A percentile compares a stretch with the other conserved stretches of the same genome.
These are phyloP conservation scores for Nothocercus julius DNA, from an alignment of 2,113 vertebrate species.

Conservation along the genomic window DNA sequence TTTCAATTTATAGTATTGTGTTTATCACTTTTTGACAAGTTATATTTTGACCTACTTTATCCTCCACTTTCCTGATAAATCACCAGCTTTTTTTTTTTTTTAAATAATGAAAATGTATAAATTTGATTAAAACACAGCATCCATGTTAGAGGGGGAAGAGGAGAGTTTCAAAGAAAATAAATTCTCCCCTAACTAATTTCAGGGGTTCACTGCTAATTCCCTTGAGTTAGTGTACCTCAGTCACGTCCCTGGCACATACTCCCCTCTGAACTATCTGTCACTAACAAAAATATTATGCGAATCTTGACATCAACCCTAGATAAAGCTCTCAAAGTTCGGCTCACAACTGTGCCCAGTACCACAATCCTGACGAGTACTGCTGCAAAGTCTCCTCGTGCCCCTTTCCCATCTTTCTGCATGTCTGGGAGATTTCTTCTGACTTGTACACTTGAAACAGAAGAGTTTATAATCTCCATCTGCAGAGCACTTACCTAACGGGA, in stretches of 20 bases:
- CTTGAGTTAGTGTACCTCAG: not conserved
- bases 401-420: not conserved
- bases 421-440: not conserved
- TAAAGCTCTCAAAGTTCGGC: too few species aligned
- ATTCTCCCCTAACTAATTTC: not conserved
- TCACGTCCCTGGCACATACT: not conserved
- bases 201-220: not conserved
- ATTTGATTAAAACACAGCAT: not conserved
- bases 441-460: not conserved
- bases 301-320: too few species aligned
- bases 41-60: not conserved
- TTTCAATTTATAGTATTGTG: not conserved
- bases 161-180: not conserved
- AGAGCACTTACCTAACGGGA: not conserved
- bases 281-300: too few species aligned
- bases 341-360: not conserved
- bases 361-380: not conserved
- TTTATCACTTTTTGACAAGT: not conserved
- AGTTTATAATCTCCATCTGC: not conserved
- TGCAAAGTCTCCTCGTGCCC: not conserved
- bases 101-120: not conserved
- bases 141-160: not conserved
- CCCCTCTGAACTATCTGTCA: not conserved
- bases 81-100: not conserved
- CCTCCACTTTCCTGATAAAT: not conserved